Evolutionary conservation across 2,888 invertebrate genomes (phyloP).

Genomic region (Dicyrtoma fusca): DNA sequence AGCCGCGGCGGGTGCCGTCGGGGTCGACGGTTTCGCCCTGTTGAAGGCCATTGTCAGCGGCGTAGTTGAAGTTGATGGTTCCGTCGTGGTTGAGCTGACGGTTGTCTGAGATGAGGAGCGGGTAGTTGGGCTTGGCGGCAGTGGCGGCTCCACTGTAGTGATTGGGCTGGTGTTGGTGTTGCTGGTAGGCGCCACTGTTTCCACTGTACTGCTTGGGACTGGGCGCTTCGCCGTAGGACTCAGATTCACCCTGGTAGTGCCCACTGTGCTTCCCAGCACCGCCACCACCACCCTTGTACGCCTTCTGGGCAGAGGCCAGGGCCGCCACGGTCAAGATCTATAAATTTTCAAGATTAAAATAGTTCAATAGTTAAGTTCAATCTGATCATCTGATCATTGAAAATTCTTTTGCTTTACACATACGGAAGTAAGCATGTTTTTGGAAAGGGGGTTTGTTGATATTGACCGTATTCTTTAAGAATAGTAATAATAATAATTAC

Average conservation of each 20-base stretch:
- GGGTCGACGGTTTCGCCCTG: slow-evolving; percentile 72
- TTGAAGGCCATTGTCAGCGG: slow-evolving; percentile 71
- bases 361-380: too few relatives aligned
- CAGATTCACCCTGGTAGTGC: slow-evolving; percentile 32
- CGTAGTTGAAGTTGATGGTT: slow-evolving; percentile 70
- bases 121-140: slow-evolving; percentile 45
- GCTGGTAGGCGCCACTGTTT: slow-evolving; percentile 28
- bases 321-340: slow-evolving; percentile 16
- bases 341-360: not conserved
- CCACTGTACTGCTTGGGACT: slow-evolving; percentile 22
- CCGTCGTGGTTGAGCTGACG: slow-evolving; percentile 70
- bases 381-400: too few relatives aligned
- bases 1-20: slow-evolving; percentile 69
- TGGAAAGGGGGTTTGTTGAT: too few relatives aligned
- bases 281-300: slow-evolving; percentile 33
- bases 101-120: slow-evolving; percentile 65
- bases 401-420: too few relatives aligned
- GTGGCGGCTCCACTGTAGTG: slow-evolving; percentile 43
- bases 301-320: slow-evolving; percentile 47
- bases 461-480: too few relatives aligned
- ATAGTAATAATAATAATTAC: too few relatives aligned
- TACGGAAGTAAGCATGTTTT: too few relatives aligned
- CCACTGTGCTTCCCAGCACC: slow-evolving; percentile 34
- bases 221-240: slow-evolving; percentile 26
- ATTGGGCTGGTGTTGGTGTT: not conserved